Evolutionary conservation across 2,113 vertebrate species (phyloP), one percentile per base, ranked within the genome.

Genomic region (Parus major): DNA sequence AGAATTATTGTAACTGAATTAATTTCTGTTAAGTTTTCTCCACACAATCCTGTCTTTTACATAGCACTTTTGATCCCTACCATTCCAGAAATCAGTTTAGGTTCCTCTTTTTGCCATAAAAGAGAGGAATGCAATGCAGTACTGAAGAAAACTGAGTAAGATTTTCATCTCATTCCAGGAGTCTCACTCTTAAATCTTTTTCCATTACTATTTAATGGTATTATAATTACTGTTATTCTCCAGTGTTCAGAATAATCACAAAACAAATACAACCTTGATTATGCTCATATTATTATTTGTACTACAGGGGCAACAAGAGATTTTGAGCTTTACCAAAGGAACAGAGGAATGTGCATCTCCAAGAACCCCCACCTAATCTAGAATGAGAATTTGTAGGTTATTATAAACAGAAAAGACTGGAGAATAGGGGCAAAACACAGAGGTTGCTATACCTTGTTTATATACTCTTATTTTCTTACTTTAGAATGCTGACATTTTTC

Each of bases 261-360:
- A 88, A 95, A 88, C 82, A 95, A 93, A 96, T 61, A 86, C 75
- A 93, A 71, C 85, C 80, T 81, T 92, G 93, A 96, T 96, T 93
- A 92, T 39, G 25, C 59, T 94, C 35, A 63, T 88, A 64, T 95
- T 96, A 90, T 78, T 93, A 86, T 86, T 78, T 82, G n/a, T 84
- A 90, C 86, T 72, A 86, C 44, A 92, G 57, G 29, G 25, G n/a
- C 76, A 94, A 86, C 61, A 42, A 71, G 92, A 95, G 95, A 93
- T 79, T 83, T 69, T 8, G 53, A 88, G 60, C 25, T 78, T 65
- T 90, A 84, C 39, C 56, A 72, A 59, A 66, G 71, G 39, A 94
- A 85, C 28, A 88, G 31, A 78, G 15, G 23, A 88, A 36, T 5
- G 1, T 65, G 27, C 21, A 83, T 57, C 69, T 93, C 57, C n/a